Percentiles rank a stretch among this genome's conserved stretches.
Conservation (phyloP, 2,113 vertebrate species). For the Aleadryas rufinucha region DNA sequence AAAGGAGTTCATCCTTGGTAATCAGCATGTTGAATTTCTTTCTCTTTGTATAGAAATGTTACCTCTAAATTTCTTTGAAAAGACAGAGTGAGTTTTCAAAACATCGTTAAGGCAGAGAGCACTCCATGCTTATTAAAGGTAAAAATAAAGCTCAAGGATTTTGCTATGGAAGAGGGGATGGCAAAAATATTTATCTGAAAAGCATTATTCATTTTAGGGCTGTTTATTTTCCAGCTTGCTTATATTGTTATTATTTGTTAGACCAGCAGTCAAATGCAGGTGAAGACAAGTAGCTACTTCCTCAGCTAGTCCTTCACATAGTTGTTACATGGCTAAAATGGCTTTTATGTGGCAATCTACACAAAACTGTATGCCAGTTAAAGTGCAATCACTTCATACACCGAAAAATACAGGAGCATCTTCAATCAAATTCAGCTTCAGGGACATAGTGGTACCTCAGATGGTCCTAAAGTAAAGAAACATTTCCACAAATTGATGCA, state of each 20-base stretch:
- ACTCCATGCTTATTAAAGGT: background rate
- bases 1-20: constrained; percentile 37
- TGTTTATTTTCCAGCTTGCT: background rate
- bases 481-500: background rate
- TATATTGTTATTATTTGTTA: background rate
- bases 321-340: background rate
- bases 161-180: background rate
- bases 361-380: background rate
- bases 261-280: background rate
- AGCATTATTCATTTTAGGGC: background rate
- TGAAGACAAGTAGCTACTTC: background rate
- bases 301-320: background rate
- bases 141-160: constrained; percentile 19
- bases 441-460: background rate
- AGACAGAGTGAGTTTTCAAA: constrained; percentile 13
- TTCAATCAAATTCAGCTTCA: background rate
- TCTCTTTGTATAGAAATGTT: background rate
- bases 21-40: background rate
- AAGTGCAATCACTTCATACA: background rate
- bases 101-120: background rate
- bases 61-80: background rate
- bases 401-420: background rate
- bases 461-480: background rate
- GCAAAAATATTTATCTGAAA: background rate
- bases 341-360: background rate